phyloP scores from a whole-genome alignment of 2,888 invertebrate species.

The Alcis repandata region DNA sequence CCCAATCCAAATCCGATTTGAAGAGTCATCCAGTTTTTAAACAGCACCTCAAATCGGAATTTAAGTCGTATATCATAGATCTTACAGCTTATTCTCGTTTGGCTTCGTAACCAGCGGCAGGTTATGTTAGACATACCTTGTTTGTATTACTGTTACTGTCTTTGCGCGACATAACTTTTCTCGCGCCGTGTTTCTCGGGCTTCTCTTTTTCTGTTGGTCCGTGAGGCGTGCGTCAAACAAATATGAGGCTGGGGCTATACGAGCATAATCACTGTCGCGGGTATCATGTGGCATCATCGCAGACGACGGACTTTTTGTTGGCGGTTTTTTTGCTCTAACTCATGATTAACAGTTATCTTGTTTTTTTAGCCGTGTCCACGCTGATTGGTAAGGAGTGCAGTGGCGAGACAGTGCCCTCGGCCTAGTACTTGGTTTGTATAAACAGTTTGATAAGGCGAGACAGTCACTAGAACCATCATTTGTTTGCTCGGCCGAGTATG shows the following conservation, averaged over 20 bases:
- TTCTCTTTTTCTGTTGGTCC: slow-evolving; percentile 41
- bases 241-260: slow-evolving; percentile 21
- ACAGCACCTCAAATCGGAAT: neutral
- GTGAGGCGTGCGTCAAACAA: slow-evolving; percentile 44
- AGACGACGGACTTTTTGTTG: too few species aligned
- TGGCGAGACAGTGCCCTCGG: too few species aligned
- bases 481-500: too few species aligned
- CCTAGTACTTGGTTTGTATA: too few species aligned
- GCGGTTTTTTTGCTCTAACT: too few species aligned
- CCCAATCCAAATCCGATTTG: neutral
- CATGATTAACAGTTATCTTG: too few species aligned
- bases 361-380: too few species aligned
- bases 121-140: slow-evolving; percentile 42
- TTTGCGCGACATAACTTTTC: slow-evolving; percentile 51
- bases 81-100: neutral
- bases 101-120: neutral
- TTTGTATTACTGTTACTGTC: slow-evolving; percentile 33
- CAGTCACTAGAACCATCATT: too few species aligned
- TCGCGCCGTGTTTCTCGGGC: slow-evolving; percentile 34
- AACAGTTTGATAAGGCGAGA: too few species aligned
- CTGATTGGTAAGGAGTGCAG: too few species aligned
- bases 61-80: neutral
- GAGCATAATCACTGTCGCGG: neutral
- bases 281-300: too few species aligned
- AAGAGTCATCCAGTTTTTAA: neutral